Percentiles rank a stretch among this genome's conserved stretches.
phyloP scores from a whole-genome alignment of 2,888 invertebrate species.

The Pachliopta kotzebuea region DNA sequence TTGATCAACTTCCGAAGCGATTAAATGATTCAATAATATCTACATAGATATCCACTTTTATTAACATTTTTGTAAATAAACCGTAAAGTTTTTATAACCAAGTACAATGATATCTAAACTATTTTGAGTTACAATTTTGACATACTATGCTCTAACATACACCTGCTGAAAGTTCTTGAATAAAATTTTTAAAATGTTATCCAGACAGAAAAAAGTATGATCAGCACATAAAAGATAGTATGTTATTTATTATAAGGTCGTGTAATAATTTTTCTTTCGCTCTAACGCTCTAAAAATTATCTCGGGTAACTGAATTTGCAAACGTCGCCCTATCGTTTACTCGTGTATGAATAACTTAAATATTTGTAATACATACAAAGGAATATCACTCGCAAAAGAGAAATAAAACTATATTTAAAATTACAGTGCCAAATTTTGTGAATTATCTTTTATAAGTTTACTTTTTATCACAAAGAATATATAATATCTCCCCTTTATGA shows the following conservation, averaged over 20 bases:
- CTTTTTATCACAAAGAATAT: neutral
- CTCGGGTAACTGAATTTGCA: conserved; percentile 11
- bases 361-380: neutral
- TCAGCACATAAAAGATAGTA: conserved; percentile 9
- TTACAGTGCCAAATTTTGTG: neutral
- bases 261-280: conserved; percentile 19
- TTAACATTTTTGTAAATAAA: too few relatives aligned
- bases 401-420: neutral
- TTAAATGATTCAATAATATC: neutral
- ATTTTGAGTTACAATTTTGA: conserved; percentile 13
- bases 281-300: conserved; percentile 5
- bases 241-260: conserved; percentile 19
- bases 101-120: conserved; percentile 17
- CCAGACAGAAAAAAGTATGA: conserved; percentile 1
- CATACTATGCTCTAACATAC: conserved; percentile 10
- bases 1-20: neutral
- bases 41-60: too few relatives aligned
- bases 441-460: neutral
- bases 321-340: conserved; percentile 7
- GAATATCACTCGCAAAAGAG: neutral
- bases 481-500: too few relatives aligned
- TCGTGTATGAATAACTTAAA: conserved; percentile 16
- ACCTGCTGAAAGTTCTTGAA: conserved; percentile 3
- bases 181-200: conserved; percentile 5
- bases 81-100: neutral